A percentile compares a stretch with the other conserved stretches of the same genome.
Evolutionary conservation across 2,888 invertebrate species (phyloP).

Genomic region (Nomada ferruginata): DNA sequence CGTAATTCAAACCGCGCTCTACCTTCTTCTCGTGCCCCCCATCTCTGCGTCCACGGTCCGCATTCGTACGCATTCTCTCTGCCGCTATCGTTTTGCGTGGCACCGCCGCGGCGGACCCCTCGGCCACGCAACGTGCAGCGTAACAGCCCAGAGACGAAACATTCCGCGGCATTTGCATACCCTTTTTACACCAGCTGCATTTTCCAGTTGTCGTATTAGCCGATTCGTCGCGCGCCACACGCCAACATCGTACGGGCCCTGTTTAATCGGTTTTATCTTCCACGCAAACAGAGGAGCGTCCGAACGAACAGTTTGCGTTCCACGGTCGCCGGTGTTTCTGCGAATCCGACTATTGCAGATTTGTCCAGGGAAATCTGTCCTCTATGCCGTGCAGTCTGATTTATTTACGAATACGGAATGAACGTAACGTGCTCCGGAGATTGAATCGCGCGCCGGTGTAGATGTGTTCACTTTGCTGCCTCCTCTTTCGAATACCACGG

Average conservation of each 20-base stretch:
- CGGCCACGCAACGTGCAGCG: constrained; percentile 5
- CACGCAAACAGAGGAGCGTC: constrained; percentile 35
- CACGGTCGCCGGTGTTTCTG: constrained; percentile 2
- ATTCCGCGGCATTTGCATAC: constrained; percentile 51
- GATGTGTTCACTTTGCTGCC: not conserved
- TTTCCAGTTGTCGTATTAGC: constrained; percentile 48
- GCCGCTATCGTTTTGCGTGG: constrained; percentile 50
- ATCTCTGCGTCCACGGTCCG: constrained; percentile 25
- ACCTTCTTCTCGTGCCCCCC: constrained; percentile 33
- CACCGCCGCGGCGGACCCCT: constrained; percentile 27
- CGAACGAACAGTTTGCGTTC: constrained; percentile 3
- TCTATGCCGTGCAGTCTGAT: not conserved
- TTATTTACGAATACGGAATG: not conserved
- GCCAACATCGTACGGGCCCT: constrained; percentile 18
- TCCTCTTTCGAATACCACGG: not conserved
- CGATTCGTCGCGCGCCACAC: constrained; percentile 13
- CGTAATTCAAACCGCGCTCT: constrained; percentile 69
- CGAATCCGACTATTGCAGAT: constrained; percentile 5
- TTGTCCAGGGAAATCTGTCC: not conserved
- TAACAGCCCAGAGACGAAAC: constrained; percentile 30
- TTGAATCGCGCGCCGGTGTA: not conserved
- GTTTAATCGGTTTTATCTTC: constrained; percentile 51
- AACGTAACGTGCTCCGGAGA: not conserved
- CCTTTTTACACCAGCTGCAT: constrained; percentile 47
- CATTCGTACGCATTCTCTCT: constrained; percentile 38